Base-by-base conservation (phyloP, 2,113 vertebrate species). In the Cheilinus undulatus region DNA sequence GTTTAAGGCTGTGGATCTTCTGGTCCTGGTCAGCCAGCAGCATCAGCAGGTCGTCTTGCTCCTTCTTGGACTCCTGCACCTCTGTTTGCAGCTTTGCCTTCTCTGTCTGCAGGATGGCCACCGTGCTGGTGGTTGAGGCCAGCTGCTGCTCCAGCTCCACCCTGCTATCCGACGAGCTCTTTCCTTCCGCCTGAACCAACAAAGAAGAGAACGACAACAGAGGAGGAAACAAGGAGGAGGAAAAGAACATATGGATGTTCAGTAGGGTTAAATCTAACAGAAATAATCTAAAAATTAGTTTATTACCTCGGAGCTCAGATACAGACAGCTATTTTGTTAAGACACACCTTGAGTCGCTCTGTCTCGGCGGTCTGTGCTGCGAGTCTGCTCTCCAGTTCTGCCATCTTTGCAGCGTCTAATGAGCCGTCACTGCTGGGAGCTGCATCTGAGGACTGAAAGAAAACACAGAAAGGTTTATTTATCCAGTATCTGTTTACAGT, bases 21-120 rank as follows among this genome's bases (percentile, higher is more conserved):
- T 97, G 97, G 89, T 99, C 98, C 86, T 99, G 98, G 90, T 99
- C 97, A 3, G 98, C 97, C 57, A 99, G 88, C 69, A 99, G 95
- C 89, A 99, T 96, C 62, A 99, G 91, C 13, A 99, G 95, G 83
- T 99, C 97, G 32, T 99, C 98, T 76, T 99, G 98, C 52, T 99
- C 98, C 79, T 97, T 99, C 88, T 96, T 98, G 3, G 97, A 97
- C 64, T 98, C 96, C 0, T 92, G 89, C 15, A 99, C 89, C 28
- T 98, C 97, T 27, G 93, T 87, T 53, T 96, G 93, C 15, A 98
- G 92, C 56, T 95, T 96, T 1, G 76, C 84, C 24, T 95, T 97
- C 85, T 99, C 97, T 0, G 94, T 94, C 91, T 97, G 95, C 84
- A 98, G 83, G 81, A 98, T 96, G 23, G 95, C 96, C 20, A 92